phyloP scores from a whole-genome alignment of 2,113 vertebrate genomes.

The Cardinalis cardinalis region DNA sequence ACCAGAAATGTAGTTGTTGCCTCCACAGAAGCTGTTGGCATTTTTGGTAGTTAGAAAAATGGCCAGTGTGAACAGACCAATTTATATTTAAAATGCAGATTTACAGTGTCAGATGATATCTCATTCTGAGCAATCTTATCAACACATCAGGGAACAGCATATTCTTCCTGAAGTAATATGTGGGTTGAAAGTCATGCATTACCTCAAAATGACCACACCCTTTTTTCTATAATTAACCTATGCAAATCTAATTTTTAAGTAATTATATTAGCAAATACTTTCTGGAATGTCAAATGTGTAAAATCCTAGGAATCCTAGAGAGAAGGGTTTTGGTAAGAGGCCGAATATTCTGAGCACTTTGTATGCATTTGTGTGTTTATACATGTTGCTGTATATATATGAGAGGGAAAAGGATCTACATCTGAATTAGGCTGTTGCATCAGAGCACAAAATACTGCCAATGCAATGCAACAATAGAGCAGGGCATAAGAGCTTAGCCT shows the following conservation, averaged over 20 bases:
- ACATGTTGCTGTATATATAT: neutral
- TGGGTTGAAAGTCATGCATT: neutral
- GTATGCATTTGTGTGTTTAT: neutral
- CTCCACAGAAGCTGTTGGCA: neutral
- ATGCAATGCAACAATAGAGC: neutral
- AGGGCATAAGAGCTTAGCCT: neutral
- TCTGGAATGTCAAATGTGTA: neutral
- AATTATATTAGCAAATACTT: neutral
- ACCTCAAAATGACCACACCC: neutral
- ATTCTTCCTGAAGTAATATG: neutral
- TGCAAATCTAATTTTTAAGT: neutral
- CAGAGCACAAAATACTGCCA: neutral
- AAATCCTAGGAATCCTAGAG: neutral
- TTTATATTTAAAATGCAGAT: constrained; percentile 17
- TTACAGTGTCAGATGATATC: constrained; percentile 17
- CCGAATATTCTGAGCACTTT: neutral
- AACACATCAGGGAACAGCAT: neutral
- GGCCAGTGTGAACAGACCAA: neutral
- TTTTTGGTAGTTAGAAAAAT: constrained; percentile 19
- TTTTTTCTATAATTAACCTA: neutral
- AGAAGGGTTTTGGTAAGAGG: neutral
- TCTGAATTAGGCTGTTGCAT: neutral
- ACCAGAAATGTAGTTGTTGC: neutral
- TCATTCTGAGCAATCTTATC: constrained; percentile 7
- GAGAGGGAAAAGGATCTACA: neutral